Evolutionary conservation across 2,113 vertebrate species (phyloP), one percentile per base, ranked within the genome.

Genomic region (Ancistrus triradiatus): DNA sequence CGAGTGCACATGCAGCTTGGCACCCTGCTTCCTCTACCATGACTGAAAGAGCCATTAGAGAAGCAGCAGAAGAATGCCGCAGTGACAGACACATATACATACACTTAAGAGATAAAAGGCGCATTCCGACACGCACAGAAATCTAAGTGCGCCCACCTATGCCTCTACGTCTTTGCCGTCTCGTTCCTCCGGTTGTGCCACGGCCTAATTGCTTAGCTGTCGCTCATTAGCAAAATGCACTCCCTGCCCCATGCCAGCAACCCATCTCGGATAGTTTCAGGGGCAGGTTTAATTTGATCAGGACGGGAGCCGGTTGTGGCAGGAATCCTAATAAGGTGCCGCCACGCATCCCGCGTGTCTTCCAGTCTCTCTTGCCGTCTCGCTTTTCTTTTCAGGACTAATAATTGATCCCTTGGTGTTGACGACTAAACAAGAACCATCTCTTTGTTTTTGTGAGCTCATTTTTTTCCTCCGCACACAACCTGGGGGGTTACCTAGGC

Each of bases 241-340:
- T 49, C 31, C 2, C 19, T 24, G 44, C 28, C 13, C 27, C 14
- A 24, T 85, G 83, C 80, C 67, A 66, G 78, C 58, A 59, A 74
- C 69, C 76, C 76, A 77, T 85, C 86, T 80, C 80, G 78, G 75
- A 75, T 80, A 78, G 71, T 83, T 85, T 82, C 69, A 69, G 75
- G 75, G 63, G 80, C 77, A 74, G 69, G 65, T 72, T 80, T 70
- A 69, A 81, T 86, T 84, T 81, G 81, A n/a, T 86, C 79, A 81
- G 76, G 77, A 81, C 71, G 61, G 75, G 73, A n/a, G n/a, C n/a
- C 58, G 28, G 72, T 53, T 74, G 73, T 70, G 81, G 77, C 79
- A 64, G 24, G 79, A 84, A 82, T 86, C 68, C 69, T 80, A 85
- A 84, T 78, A 69, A 33, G 72, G 48, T 60, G 6, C 73, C 61